These are phyloP conservation scores for Florisuga fusca DNA, from an alignment of 2,797 vertebrate genomes.

Conservation along the genomic window DNA sequence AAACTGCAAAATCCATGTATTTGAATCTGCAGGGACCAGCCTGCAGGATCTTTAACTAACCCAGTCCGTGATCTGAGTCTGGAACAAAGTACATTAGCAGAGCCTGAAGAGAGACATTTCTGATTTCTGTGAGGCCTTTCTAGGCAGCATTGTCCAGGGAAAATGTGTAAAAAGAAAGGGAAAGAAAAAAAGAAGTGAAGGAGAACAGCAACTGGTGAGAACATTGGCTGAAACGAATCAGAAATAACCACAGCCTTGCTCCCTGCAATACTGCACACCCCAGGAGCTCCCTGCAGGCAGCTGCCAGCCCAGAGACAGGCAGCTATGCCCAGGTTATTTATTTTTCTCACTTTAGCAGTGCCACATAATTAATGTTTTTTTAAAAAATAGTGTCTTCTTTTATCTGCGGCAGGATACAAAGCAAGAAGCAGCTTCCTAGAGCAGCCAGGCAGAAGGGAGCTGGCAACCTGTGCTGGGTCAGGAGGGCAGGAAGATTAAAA, in stretches of 20 bases:
- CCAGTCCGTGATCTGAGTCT: neutral
- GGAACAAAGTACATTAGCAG: neutral
- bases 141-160: neutral
- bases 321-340: constrained; percentile 48
- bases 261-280: neutral
- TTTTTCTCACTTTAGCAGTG: constrained; percentile 24
- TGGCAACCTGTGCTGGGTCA: constrained; percentile 66
- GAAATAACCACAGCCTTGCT: neutral
- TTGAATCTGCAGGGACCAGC: constrained; percentile 10
- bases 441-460: constrained; percentile 57
- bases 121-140: neutral
- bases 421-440: constrained; percentile 35
- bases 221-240: constrained; percentile 32
- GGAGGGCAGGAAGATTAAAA: constrained; percentile 71
- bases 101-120: neutral
- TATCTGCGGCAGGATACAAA: constrained; percentile 15
- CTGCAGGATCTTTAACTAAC: neutral
- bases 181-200: constrained; percentile 30
- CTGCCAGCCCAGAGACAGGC: neutral
- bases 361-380: constrained; percentile 13
- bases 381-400: constrained; percentile 16
- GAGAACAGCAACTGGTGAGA: neutral
- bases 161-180: neutral
- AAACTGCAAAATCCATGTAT: neutral
- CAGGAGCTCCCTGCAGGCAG: neutral